phyloP scores from a whole-genome alignment of 2,888 invertebrate species.

The Hypercompe scribonia region DNA sequence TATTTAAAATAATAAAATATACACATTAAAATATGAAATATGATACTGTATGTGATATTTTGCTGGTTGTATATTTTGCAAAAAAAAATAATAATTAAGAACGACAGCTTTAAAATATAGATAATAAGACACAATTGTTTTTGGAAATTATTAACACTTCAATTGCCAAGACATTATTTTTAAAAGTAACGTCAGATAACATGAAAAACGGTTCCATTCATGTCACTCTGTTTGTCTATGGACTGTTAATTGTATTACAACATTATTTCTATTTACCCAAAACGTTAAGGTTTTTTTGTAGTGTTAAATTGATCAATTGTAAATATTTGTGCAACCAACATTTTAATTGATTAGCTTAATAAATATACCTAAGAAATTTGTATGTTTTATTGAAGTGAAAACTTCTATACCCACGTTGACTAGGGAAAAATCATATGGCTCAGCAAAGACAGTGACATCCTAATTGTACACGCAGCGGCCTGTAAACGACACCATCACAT shows the following conservation, averaged over 20 bases:
- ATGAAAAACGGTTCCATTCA: background rate
- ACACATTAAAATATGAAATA: slow-evolving; percentile 36
- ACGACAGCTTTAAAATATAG: slow-evolving; percentile 73
- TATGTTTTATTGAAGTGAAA: slow-evolving; percentile 20
- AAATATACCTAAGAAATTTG: slow-evolving; percentile 56
- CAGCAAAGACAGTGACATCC: no score
- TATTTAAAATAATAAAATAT: slow-evolving; percentile 33
- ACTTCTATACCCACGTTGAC: no score
- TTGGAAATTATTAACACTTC: slow-evolving; percentile 24
- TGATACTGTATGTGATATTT: slow-evolving; percentile 73
- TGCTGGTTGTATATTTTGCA: slow-evolving; percentile 78
- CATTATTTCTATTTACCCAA: slow-evolving; percentile 1
- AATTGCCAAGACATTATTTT: slow-evolving; percentile 23
- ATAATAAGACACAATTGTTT: slow-evolving; percentile 60
- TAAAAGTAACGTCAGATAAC: background rate
- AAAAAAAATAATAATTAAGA: slow-evolving; percentile 65
- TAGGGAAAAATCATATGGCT: no score
- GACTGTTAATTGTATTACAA: slow-evolving; percentile 5
- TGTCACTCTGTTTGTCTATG: slow-evolving; percentile 8
- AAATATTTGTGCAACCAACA: slow-evolving; percentile 61
- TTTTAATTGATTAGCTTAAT: slow-evolving; percentile 73
- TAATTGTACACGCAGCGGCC: no score
- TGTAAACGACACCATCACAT: no score
- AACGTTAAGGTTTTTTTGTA: slow-evolving; percentile 25
- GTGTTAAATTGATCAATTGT: slow-evolving; percentile 42